phyloP scores from a whole-genome alignment of 2,113 vertebrate genomes.

The Poicephalus gulielmi region DNA sequence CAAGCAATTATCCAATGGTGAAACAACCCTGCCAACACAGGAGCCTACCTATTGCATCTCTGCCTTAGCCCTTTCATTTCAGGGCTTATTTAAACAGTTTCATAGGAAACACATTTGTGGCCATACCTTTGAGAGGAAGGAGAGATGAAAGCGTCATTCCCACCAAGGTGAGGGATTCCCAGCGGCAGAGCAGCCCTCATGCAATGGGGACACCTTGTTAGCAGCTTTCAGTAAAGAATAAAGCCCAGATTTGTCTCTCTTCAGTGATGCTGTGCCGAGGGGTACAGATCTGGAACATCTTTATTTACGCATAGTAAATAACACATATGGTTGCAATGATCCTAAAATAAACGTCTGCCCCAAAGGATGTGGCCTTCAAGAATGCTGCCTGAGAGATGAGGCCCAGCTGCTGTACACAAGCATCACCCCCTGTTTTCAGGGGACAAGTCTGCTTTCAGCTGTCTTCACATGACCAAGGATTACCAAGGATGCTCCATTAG shows the following conservation, averaged over 20 bases:
- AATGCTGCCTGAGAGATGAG: not conserved
- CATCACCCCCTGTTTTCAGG: rapidly evolving
- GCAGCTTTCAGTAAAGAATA: not conserved
- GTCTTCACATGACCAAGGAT: not conserved
- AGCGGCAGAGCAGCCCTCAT: rapidly evolving
- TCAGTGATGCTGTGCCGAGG: not conserved
- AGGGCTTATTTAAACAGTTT: not conserved
- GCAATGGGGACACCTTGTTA: not conserved
- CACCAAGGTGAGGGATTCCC: not conserved
- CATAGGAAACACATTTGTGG: rapidly evolving
- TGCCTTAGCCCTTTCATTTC: not conserved
- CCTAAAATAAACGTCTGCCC: not conserved
- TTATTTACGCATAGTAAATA: not conserved
- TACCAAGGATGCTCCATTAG: not conserved
- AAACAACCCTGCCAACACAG: not conserved
- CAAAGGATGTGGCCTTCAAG: not conserved
- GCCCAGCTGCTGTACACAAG: rapidly evolving
- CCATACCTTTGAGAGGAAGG: not conserved
- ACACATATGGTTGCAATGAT: rapidly evolving
- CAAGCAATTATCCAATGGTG: not conserved
- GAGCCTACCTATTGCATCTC: not conserved
- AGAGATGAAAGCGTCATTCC: not conserved
- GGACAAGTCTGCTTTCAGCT: not conserved
- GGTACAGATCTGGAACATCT: rapidly evolving
- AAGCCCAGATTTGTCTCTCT: not conserved